Evolutionary conservation across 2,113 vertebrate species (phyloP).

Genomic region (Thunnus thynnus): DNA sequence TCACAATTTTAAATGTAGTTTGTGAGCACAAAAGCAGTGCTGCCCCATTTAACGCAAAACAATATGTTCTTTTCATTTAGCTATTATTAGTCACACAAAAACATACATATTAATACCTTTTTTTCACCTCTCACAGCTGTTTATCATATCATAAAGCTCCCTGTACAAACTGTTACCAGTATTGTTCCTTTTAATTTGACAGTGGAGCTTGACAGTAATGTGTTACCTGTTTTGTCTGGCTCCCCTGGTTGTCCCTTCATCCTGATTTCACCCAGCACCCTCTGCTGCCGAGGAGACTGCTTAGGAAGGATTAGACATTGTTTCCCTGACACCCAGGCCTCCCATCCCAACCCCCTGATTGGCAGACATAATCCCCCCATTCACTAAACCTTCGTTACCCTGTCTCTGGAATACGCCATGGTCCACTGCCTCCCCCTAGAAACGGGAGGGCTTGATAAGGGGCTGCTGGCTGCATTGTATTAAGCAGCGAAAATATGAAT

Average conservation of each 20-base stretch:
- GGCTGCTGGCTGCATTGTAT: slow-evolving; percentile 73
- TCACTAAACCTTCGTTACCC: slow-evolving; percentile 81
- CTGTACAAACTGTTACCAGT: slow-evolving; percentile 57
- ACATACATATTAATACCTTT: slow-evolving; percentile 33
- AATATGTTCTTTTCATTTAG: slow-evolving; percentile 25
- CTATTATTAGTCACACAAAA: slow-evolving; percentile 60
- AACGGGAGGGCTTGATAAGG: slow-evolving; percentile 77
- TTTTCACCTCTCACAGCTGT: slow-evolving; percentile 34
- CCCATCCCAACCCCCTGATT: slow-evolving; percentile 81
- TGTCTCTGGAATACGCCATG: slow-evolving; percentile 79
- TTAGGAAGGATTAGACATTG: slow-evolving; percentile 84
- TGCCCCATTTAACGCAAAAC: slow-evolving; percentile 26
- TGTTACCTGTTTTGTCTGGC: slow-evolving; percentile 81
- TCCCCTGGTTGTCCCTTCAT: slow-evolving; percentile 72
- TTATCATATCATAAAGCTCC: slow-evolving; percentile 58
- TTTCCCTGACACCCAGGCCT: slow-evolving; percentile 83
- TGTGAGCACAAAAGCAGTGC: slow-evolving; percentile 4
- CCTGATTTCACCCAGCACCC: slow-evolving; percentile 76
- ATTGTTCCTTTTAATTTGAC: slow-evolving; percentile 73
- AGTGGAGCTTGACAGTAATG: slow-evolving; percentile 58
- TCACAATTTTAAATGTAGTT: slow-evolving; percentile 34
- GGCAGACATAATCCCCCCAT: slow-evolving; percentile 84
- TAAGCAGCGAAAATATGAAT: slow-evolving; percentile 76
- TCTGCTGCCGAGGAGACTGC: slow-evolving; percentile 76
- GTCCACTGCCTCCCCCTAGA: slow-evolving; percentile 76